Percentiles rank a stretch among this genome's conserved stretches.
Evolutionary conservation across 2,797 vertebrate genomes (phyloP).

Genomic region (Scolopax bukidnonensis): DNA sequence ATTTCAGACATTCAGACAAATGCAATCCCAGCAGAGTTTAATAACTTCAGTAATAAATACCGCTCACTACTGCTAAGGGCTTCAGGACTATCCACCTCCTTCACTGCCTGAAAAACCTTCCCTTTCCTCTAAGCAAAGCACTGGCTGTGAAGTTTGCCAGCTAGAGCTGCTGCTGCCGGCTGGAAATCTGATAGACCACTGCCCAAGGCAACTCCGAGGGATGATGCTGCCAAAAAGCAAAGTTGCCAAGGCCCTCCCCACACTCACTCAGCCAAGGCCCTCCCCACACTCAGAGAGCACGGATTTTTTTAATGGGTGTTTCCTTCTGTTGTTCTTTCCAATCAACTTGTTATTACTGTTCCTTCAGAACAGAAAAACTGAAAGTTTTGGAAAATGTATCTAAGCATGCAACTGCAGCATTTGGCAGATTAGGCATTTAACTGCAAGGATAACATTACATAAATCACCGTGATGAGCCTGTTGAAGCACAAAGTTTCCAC

Average conservation of each 20-base stretch:
- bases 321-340: slow-evolving; percentile 43
- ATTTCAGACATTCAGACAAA: not conserved
- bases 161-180: not conserved
- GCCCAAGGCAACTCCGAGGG: not conserved
- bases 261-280: not conserved
- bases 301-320: not conserved
- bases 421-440: slow-evolving; percentile 22
- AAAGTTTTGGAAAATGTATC: slow-evolving; percentile 22
- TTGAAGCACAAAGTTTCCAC: not conserved
- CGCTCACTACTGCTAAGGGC: not conserved
- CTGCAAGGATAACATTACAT: not conserved
- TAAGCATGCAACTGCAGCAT: slow-evolving; percentile 23
- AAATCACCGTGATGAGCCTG: not conserved
- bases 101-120: not conserved
- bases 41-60: not conserved
- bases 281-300: not conserved
- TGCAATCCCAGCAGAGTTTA: not conserved
- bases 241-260: not conserved
- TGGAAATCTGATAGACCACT: not conserved
- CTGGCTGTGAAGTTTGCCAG: not conserved
- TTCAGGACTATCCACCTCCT: not conserved
- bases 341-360: not conserved
- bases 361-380: slow-evolving; percentile 5
- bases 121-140: not conserved
- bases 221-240: not conserved